Evolutionary conservation across 1,140 invertebrate genomes (phyloP).

Genomic region (Trinorchestia longiramus): DNA sequence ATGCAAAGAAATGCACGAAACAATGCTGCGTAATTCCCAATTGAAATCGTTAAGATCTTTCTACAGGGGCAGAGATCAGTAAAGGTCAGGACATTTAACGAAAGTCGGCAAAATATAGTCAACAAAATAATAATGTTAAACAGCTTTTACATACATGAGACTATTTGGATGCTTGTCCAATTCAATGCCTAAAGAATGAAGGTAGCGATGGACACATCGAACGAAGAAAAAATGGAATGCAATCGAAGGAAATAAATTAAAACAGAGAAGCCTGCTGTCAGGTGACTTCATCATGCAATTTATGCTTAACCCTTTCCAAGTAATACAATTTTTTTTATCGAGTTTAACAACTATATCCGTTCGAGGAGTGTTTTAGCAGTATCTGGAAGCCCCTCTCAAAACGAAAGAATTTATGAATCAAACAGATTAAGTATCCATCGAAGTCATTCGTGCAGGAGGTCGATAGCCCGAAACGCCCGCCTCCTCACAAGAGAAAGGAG

Average conservation of each 20-base stretch:
- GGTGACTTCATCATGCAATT: not conserved
- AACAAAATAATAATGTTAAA: not conserved
- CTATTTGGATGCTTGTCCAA: not conserved
- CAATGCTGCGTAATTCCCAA: not conserved
- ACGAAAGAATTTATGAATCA: not conserved
- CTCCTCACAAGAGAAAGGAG: too few species aligned
- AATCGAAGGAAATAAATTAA: not conserved
- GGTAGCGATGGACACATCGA: not conserved
- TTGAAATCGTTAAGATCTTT: not conserved
- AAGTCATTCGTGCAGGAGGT: too few species aligned
- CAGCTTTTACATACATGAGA: not conserved
- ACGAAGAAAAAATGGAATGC: not conserved
- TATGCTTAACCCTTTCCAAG: not conserved
- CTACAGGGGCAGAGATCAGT: not conserved
- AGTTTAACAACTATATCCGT: not conserved
- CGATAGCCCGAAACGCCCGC: too few species aligned
- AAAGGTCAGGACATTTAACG: not conserved
- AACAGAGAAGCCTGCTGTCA: not conserved
- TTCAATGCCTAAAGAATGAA: not conserved
- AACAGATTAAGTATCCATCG: too few species aligned
- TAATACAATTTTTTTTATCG: not conserved
- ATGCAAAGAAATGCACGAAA: not conserved
- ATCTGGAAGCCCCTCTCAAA: not conserved
- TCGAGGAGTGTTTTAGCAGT: not conserved
- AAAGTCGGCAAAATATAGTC: not conserved